Evolutionary conservation across 2,113 vertebrate genomes (phyloP).

Genomic region (Candoia aspera): DNA sequence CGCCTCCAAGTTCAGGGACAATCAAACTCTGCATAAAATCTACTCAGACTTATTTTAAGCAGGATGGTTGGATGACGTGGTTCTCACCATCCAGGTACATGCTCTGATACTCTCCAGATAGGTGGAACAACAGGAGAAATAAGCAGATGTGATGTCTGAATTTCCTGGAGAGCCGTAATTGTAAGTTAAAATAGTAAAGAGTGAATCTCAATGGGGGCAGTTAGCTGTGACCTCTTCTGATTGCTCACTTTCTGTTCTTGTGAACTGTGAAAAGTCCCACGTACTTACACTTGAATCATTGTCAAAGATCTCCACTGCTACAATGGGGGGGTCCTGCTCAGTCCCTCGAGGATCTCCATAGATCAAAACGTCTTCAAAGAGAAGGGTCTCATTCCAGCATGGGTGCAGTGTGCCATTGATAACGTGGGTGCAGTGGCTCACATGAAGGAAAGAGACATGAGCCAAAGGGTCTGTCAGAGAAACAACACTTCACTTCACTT

Average conservation of each 20-base stretch:
- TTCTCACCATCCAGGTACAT: too few species aligned
- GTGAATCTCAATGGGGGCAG: too few species aligned
- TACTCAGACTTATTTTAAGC: too few species aligned
- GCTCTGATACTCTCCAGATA: too few species aligned
- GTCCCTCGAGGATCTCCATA: conserved; percentile 62
- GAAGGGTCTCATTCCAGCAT: conserved; percentile 68
- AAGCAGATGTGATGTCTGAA: not conserved
- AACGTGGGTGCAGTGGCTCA: conserved; percentile 61
- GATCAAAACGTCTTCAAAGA: conserved; percentile 69
- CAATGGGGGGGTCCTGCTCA: conserved; percentile 44
- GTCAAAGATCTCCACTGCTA: conserved; percentile 70
- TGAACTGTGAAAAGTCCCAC: not conserved
- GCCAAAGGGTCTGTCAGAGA: conserved; percentile 43
- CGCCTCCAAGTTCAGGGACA: too few species aligned
- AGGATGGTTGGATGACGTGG: too few species aligned
- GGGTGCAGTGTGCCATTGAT: conserved; percentile 59
- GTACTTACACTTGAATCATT: not conserved
- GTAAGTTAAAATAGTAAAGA: too few species aligned
- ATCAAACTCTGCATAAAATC: too few species aligned
- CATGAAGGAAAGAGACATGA: conserved; percentile 63
- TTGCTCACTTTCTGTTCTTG: not conserved
- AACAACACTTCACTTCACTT: not conserved
- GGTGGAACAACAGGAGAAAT: not conserved
- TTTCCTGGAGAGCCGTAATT: not conserved
- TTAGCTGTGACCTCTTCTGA: not conserved